Conservation (phyloP, 2,797 vertebrate genomes). For the Alfaro cultratus region DNA sequence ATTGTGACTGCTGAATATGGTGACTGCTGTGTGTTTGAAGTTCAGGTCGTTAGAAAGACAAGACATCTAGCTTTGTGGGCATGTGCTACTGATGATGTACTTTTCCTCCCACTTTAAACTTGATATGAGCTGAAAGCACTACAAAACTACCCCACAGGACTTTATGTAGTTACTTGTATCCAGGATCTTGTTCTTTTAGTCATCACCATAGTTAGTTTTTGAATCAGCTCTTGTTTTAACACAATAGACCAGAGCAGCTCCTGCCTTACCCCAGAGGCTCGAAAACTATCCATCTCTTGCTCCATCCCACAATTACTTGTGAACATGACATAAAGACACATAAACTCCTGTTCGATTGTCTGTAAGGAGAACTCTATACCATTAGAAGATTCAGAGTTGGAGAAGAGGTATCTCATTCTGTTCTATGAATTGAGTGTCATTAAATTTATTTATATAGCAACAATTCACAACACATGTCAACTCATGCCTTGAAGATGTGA, state of each 20-base stretch:
- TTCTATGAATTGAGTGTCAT: not conserved
- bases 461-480: not conserved
- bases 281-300: not conserved
- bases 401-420: not conserved
- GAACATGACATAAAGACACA: not conserved
- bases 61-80: not conserved
- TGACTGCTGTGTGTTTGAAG: not conserved
- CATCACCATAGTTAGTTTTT: not conserved
- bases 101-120: not conserved
- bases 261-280: not conserved
- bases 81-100: not conserved
- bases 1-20: not conserved
- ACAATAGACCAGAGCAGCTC: not conserved
- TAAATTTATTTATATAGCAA: not conserved
- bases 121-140: not conserved
- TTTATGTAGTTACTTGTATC: not conserved
- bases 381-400: not conserved
- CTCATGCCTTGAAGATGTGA: not conserved
- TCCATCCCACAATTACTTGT: not conserved
- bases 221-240: not conserved
- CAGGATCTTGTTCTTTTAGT: not conserved
- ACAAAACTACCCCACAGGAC: not conserved
- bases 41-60: not conserved
- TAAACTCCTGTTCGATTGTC: not conserved
- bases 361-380: not conserved